phyloP scores from a whole-genome alignment of 1,140 invertebrate species.

The Achatina immaculata region DNA sequence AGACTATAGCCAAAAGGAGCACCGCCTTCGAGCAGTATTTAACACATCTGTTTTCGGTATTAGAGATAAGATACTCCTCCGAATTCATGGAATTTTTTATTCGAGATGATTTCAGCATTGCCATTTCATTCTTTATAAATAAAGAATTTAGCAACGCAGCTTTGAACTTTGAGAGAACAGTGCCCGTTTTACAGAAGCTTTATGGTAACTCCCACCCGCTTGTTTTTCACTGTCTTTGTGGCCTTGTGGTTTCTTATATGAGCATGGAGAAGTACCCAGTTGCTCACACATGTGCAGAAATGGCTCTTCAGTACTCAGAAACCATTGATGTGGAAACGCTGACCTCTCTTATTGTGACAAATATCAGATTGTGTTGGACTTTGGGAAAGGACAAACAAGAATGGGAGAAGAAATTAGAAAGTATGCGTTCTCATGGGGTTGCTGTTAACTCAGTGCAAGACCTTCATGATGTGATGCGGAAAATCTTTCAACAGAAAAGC shows the following conservation, averaged over 20 bases:
- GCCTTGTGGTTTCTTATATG: constrained; percentile 77
- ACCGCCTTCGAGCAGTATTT: constrained; percentile 81
- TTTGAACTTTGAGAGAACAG: constrained; percentile 79
- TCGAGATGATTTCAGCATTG: constrained; percentile 77
- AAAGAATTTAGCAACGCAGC: constrained; percentile 78
- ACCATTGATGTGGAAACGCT: constrained; percentile 79
- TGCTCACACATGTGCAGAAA: constrained; percentile 79
- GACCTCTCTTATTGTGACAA: constrained; percentile 79
- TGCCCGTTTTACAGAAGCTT: constrained; percentile 82
- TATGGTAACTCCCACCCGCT: constrained; percentile 81
- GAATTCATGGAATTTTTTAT: constrained; percentile 80
- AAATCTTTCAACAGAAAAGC: neutral
- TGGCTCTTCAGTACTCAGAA: constrained; percentile 74
- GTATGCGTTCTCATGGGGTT: constrained; percentile 75
- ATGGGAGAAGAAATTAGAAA: constrained; percentile 75
- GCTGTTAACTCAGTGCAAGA: constrained; percentile 31
- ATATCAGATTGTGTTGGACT: constrained; percentile 79
- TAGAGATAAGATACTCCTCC: constrained; percentile 75
- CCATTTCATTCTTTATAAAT: constrained; percentile 75
- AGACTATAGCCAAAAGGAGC: constrained; percentile 80
- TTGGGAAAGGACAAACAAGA: constrained; percentile 67
- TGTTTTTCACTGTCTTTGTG: constrained; percentile 78
- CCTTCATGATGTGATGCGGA: constrained; percentile 34
- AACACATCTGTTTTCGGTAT: constrained; percentile 75
- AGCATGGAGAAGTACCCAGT: constrained; percentile 73